Conservation (phyloP, 2,888 invertebrate genomes). For the Coremacera marginata region DNA sequence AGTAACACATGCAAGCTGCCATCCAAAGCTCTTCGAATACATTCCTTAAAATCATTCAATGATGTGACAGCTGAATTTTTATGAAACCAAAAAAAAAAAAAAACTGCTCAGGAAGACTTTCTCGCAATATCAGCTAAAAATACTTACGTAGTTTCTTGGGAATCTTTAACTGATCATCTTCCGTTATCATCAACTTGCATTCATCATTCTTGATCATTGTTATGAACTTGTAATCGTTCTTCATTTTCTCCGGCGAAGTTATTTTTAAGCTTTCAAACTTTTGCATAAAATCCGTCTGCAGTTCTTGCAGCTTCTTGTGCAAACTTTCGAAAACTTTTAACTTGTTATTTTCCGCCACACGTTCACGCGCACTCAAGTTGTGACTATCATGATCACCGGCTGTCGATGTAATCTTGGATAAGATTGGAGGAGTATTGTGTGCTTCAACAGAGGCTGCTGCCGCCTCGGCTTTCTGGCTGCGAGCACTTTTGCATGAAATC, state of each 20-base stretch:
- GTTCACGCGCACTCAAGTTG: slow-evolving; percentile 40
- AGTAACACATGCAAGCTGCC: slow-evolving; percentile 39
- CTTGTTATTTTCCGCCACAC: slow-evolving; percentile 43
- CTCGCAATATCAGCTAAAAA: background rate
- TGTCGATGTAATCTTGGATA: slow-evolving; percentile 43
- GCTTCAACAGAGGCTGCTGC: slow-evolving; percentile 3
- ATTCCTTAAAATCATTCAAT: slow-evolving; percentile 49
- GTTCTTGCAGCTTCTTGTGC: slow-evolving; percentile 41
- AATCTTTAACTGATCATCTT: slow-evolving; percentile 47
- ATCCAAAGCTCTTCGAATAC: slow-evolving; percentile 44
- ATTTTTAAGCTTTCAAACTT: slow-evolving; percentile 41
- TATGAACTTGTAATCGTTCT: slow-evolving; percentile 51
- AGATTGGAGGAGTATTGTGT: background rate
- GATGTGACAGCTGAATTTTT: slow-evolving; percentile 45
- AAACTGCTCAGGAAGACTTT: background rate
- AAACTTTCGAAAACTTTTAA: slow-evolving; percentile 40
- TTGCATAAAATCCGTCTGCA: slow-evolving; percentile 51
- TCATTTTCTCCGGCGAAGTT: slow-evolving; percentile 21
- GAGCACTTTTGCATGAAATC: slow-evolving; percentile 40
- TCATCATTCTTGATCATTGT: slow-evolving; percentile 46
- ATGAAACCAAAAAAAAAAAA: background rate
- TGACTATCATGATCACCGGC: slow-evolving; percentile 46
- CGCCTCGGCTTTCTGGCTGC: slow-evolving; percentile 12
- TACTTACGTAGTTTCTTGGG: slow-evolving; percentile 54
- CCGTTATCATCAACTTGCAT: slow-evolving; percentile 48